Conservation (phyloP, 92 coral and sea anemone genomes). For the Palythoa grandiflora region DNA sequence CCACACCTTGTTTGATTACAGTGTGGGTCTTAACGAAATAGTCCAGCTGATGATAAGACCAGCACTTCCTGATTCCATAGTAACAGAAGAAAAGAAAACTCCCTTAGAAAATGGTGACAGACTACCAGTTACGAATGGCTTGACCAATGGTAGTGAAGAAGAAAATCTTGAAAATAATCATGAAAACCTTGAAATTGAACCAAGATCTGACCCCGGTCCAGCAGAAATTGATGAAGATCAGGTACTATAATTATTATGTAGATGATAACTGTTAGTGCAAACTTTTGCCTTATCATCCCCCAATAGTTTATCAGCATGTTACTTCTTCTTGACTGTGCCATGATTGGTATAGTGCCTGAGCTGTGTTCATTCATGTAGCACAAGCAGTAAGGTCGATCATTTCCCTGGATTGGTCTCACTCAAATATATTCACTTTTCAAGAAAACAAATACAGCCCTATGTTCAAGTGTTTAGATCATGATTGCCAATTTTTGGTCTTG, state of each 20-base stretch:
- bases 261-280: neutral
- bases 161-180: neutral
- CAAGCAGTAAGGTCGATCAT: no score
- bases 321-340: no score
- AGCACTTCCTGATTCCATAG: slow-evolving; percentile 41
- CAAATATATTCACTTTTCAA: no score
- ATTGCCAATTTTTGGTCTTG: no score
- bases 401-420: no score
- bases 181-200: neutral
- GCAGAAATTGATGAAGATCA: neutral
- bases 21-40: slow-evolving; percentile 88
- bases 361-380: no score
- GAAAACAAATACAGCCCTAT: no score
- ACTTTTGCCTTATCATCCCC: neutral
- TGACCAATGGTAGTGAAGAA: slow-evolving; percentile 3
- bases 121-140: slow-evolving; percentile 2
- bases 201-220: neutral
- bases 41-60: slow-evolving; percentile 86
- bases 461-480: no score
- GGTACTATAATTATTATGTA: neutral
- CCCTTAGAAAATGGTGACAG: neutral
- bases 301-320: no score
- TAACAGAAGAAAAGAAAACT: slow-evolving; percentile 47
- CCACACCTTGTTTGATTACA: slow-evolving; percentile 94
- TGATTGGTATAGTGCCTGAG: no score